These are phyloP conservation scores for Gymnoscopelus braueri DNA, from an alignment of 2,797 vertebrate species.

Conservation along the genomic window DNA sequence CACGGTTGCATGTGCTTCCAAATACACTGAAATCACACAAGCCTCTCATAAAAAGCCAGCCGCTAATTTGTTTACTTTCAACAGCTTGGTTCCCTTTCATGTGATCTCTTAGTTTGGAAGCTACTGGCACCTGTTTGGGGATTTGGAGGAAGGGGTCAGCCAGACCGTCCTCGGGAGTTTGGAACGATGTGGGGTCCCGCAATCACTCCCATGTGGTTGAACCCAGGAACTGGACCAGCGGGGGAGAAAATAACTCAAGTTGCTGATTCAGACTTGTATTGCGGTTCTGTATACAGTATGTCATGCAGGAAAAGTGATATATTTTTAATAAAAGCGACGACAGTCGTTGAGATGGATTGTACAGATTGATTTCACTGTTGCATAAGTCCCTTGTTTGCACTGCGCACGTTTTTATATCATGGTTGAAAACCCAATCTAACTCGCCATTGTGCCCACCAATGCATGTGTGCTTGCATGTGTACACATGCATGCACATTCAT, in stretches of 20 bases:
- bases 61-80: conserved; percentile 72
- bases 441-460: background rate
- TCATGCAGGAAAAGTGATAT: conserved; percentile 33
- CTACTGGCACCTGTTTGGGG: conserved; percentile 63
- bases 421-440: conserved; percentile 34
- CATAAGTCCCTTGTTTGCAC: conserved; percentile 46
- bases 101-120: conserved; percentile 47
- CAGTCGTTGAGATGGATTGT: conserved; percentile 28
- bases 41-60: conserved; percentile 58
- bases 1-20: conserved; percentile 50
- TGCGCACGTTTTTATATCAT: conserved; percentile 31
- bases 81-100: conserved; percentile 53
- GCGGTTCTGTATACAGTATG: conserved; percentile 42
- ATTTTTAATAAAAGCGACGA: conserved; percentile 40
- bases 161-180: conserved; percentile 39
- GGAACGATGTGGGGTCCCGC: conserved; percentile 7
- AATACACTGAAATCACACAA: conserved; percentile 48
- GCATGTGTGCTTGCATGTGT: no score
- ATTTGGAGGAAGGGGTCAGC: conserved; percentile 56
- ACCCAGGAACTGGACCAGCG: conserved; percentile 25
- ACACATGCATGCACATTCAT: background rate
- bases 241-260: conserved; percentile 40
- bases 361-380: conserved; percentile 53
- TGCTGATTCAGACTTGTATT: conserved; percentile 27
- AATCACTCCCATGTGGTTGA: conserved; percentile 51